Evolutionary conservation across 2,113 vertebrate genomes (phyloP), one percentile per base, ranked within the genome.

Genomic region (Clarias magur): DNA sequence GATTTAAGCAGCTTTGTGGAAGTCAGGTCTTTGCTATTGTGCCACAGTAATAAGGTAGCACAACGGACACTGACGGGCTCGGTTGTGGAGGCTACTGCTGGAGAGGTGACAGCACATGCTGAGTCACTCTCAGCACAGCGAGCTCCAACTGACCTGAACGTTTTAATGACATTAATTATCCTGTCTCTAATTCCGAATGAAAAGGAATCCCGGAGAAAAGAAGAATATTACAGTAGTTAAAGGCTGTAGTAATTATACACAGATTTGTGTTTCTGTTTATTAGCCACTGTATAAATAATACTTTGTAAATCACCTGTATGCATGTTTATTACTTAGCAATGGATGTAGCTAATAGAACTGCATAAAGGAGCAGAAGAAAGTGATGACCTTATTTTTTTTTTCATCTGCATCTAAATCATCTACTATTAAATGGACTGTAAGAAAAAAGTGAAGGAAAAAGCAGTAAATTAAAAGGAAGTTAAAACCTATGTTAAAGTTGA

Each of bases 1-100:
- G 93, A 94, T 95, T 93, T 93, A 92, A 70, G 72, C 80, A 70
- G 89, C 88, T 93, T 89, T 89, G 91, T 90, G 92, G 15, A 62
- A 93, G 30, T 62, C 13, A 80, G 23, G 19, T 62, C 79, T 81
- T 42, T 80, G 78, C 59, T 81, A 94, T 92, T 90, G 93, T 91
- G 90, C 17, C 56, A 3, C 17, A 83, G 48, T 83, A 56, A 56
- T 30, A 27, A 30, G n/a, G 68, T 75, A 85, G 57, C 15, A 27
- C 27, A 60, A 23, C 57, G 53, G 53, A 53, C 42, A n/a, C 25
- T 73, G 80, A 78, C 25, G 15, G 53, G 42, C 56, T 80, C 53
- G 34, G 63, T 85, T 80, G 67, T 25, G 42, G 21, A 72, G 57
- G 42, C 65, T 68, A 56, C 34, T 17, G 42, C 57, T 23, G 48